Percentiles rank a stretch among this genome's conserved stretches.
phyloP scores from a whole-genome alignment of 2,888 invertebrate species.

The Drosophila vallismaia region DNA sequence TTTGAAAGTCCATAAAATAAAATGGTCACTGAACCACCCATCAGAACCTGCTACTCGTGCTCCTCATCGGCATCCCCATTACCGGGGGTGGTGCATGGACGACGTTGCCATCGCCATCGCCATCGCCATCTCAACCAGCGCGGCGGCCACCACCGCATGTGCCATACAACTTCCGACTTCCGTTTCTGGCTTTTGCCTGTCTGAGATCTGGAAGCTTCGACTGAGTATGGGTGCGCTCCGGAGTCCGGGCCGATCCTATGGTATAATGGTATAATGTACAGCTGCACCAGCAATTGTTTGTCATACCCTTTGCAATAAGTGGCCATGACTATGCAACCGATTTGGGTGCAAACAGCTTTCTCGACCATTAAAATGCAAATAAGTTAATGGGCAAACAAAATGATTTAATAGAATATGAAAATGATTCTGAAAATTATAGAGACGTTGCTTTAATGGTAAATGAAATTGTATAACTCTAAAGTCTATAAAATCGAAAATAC shows the following conservation, averaged over 20 bases:
- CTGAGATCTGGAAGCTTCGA: conserved; percentile 19
- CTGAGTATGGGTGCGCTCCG: conserved; percentile 2
- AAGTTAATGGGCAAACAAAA: conserved; percentile 1
- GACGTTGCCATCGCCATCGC: conserved; percentile 7
- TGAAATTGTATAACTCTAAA: not conserved
- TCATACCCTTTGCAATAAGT: conserved; percentile 33
- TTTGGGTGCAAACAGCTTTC: conserved; percentile 18
- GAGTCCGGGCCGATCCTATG: not conserved
- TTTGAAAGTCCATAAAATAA: conserved; percentile 79
- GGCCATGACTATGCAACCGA: conserved; percentile 25
- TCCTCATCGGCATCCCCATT: conserved; percentile 51
- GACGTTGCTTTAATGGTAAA: not conserved
- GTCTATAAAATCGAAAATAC: not conserved
- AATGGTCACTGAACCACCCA: conserved; percentile 46
- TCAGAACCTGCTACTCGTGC: conserved; percentile 4
- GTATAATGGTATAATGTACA: not conserved
- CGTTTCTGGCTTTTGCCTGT: conserved; percentile 55
- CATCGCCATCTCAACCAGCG: conserved; percentile 12
- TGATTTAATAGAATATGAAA: conserved; percentile 6
- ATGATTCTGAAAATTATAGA: not conserved
- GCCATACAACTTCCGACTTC: conserved; percentile 77
- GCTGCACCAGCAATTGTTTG: conserved; percentile 18
- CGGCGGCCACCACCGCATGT: conserved; percentile 63
- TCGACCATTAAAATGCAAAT: conserved; percentile 27
- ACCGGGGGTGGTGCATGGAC: conserved; percentile 33